Conservation (phyloP, 37 sponge, comb jelly and placozoan species). For the Bolinopsis microptera region DNA sequence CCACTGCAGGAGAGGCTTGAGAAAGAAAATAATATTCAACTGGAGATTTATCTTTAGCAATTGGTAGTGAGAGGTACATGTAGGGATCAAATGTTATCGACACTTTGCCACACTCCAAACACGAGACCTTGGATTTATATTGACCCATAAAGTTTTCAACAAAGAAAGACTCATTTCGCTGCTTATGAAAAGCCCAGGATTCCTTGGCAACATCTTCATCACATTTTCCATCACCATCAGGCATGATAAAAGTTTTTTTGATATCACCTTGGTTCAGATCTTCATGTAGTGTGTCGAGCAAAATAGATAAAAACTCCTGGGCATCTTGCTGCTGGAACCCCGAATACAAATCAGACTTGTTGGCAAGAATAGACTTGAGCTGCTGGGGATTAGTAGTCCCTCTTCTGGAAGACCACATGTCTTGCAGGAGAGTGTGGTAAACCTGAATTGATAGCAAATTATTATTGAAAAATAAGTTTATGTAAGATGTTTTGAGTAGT, state of each 20-base stretch:
- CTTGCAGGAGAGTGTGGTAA: conserved; percentile 33
- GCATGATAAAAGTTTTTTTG: conserved; percentile 29
- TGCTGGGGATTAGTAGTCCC: conserved; percentile 38
- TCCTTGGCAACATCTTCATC: conserved; percentile 22
- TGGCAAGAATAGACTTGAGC: conserved; percentile 24
- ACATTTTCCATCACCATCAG: conserved; percentile 65
- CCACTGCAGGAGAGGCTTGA: not conserved
- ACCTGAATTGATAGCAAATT: conserved; percentile 24
- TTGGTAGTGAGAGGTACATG: conserved; percentile 51
- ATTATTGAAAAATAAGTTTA: too few species aligned
- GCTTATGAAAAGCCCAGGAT: conserved; percentile 62
- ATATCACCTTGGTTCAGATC: conserved; percentile 62
- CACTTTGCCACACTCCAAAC: conserved; percentile 40
- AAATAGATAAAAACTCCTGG: conserved; percentile 43
- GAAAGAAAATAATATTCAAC: conserved; percentile 50
- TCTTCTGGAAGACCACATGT: conserved; percentile 24
- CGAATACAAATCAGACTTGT: conserved; percentile 56
- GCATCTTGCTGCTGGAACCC: conserved; percentile 64
- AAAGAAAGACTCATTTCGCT: conserved; percentile 55
- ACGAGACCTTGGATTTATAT: conserved; percentile 44
- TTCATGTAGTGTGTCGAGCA: conserved; percentile 57
- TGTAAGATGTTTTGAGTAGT: too few species aligned
- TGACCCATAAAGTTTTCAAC: conserved; percentile 61
- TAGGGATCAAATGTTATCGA: conserved; percentile 59
- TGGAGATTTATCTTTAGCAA: conserved; percentile 34